Percentiles rank a stretch among this genome's conserved stretches.
Conservation (phyloP, 2,113 vertebrate species). For the Myotis davidii region DNA sequence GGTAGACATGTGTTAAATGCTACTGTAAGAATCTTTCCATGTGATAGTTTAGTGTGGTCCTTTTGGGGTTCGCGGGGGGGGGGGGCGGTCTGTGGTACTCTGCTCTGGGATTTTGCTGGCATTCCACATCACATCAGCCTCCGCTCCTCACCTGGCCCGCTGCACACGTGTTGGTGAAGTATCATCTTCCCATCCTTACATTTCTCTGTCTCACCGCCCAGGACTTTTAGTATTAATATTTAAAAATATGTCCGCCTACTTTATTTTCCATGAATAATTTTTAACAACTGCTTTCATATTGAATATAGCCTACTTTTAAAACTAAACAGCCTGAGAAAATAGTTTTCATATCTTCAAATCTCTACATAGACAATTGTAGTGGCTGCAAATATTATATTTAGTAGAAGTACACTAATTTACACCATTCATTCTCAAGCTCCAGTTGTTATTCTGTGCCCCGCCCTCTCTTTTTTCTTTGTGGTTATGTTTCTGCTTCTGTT, state of each 20-base stretch:
- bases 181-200: background rate
- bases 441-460: accelerated
- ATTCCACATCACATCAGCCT: accelerated
- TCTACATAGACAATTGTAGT: background rate
- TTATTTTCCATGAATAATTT: background rate
- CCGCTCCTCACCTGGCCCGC: background rate
- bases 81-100: accelerated
- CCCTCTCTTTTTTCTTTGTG: background rate
- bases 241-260: background rate
- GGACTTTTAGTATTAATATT: background rate
- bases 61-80: too few species aligned
- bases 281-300: background rate
- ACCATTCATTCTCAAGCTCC: background rate
- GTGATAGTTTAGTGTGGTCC: background rate
- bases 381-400: background rate
- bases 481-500: background rate
- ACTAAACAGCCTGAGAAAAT: background rate
- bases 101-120: background rate
- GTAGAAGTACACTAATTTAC: background rate
- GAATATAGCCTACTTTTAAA: background rate
- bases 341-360: background rate
- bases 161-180: background rate
- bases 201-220: background rate
- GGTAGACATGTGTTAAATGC: background rate
- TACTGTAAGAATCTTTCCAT: background rate